Conservation (phyloP, 92 coral and sea anemone genomes). For the Blastomussa wellsi region DNA sequence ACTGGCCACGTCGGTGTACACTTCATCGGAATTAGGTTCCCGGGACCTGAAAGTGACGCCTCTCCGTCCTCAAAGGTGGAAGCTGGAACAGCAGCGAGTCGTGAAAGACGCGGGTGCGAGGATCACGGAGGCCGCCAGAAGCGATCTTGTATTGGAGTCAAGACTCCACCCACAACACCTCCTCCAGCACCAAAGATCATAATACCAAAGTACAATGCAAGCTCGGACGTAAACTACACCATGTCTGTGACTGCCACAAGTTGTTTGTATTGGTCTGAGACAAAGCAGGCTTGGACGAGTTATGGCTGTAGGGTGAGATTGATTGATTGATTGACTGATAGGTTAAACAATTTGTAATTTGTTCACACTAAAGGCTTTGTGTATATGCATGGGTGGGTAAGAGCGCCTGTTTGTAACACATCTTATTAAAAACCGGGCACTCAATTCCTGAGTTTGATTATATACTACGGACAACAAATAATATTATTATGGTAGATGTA, state of each 20-base stretch:
- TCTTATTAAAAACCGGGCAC: too few species aligned
- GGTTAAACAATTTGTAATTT: not conserved
- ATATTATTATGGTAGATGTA: too few species aligned
- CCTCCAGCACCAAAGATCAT: slow-evolving; percentile 74
- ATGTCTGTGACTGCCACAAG: slow-evolving; percentile 72
- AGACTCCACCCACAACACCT: slow-evolving; percentile 84
- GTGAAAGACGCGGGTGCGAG: slow-evolving; percentile 61
- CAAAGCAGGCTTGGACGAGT: slow-evolving; percentile 73
- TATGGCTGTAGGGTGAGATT: slow-evolving; percentile 79
- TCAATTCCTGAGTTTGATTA: too few species aligned
- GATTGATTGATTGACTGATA: too few species aligned
- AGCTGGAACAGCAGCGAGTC: slow-evolving; percentile 24
- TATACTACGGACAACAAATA: too few species aligned
- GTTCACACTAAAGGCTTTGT: not conserved
- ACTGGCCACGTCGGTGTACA: slow-evolving; percentile 80
- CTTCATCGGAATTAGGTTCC: slow-evolving; percentile 74
- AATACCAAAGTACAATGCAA: slow-evolving; percentile 70
- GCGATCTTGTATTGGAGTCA: slow-evolving; percentile 82
- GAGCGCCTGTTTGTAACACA: not conserved
- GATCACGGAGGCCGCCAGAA: slow-evolving; percentile 82
- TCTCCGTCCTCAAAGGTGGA: slow-evolving; percentile 25
- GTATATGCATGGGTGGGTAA: not conserved
- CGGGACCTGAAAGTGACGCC: slow-evolving; percentile 2
- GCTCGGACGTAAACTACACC: slow-evolving; percentile 84
- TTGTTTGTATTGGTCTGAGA: slow-evolving; percentile 87